Base-by-base conservation (phyloP, 2,888 invertebrate species). In the Acanthosoma haemorrhoidale region DNA sequence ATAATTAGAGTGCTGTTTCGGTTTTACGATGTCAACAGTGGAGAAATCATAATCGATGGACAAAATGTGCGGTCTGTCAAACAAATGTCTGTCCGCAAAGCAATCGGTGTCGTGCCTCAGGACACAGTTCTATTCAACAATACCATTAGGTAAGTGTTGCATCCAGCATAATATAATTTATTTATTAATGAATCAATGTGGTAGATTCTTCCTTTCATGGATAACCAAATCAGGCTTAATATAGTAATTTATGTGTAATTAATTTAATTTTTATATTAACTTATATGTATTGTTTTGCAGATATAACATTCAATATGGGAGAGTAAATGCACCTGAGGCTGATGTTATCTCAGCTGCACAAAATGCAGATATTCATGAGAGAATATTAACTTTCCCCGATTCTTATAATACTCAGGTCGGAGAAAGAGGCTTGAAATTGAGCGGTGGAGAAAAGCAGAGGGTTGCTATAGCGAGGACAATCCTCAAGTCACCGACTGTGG, bases 371-470 rank as follows among this genome's bases (percentile, higher is more conserved):
- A 96, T 98, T 75, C 97, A 98, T 78, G 91, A 94, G 39, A 87
- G 87, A 77, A 96, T 98, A 72, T 81, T 92, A 1, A 86, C 88
- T n/a, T 96, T 98, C 81, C 94, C 96, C 0, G 92, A 94, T 74
- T 87, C 87, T 57, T 94, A 94, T 77, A 91, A 93, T 64, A 92
- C 93, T 0, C 86, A 87, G 83, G 93, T 98, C 18, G 98, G 98
- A 5, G 98, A 98, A 81, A 84, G 98, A 78, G 98, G 98, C 4
- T 81, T 98, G 70, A 88, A 96, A 73, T 82, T 98, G 72, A 96
- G 96, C 79, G 98, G 98, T 2, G 98, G 98, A 2, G 98, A 98
- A 79, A 98, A 99, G 78, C 98, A 99, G 80, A 84, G 97, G 75
- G 94, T 98, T 70, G 98, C 97, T 0, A 98, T 98, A 74, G 98